Base-by-base conservation (phyloP, 2,113 vertebrate genomes). In the Sinocyclocheilus grahami region DNA sequence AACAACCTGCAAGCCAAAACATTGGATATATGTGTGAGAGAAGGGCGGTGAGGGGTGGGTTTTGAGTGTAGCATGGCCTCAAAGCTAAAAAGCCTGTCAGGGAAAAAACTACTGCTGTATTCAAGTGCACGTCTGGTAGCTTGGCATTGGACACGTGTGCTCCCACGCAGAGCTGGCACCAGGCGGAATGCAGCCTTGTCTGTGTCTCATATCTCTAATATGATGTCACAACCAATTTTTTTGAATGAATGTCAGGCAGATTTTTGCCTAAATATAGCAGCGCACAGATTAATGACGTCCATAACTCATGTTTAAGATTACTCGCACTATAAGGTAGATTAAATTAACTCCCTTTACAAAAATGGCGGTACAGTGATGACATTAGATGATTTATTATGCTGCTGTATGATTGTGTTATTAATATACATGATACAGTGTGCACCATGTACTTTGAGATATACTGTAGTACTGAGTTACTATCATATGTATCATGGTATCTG, bases 181-280 rank as follows among this genome's bases (percentile, higher is more conserved):
- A 71, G 42, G 24, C 63, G 3, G 24, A 69, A 51, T 33, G 18
- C 27, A 22, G 63, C n/a, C 81, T 82, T 67, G 81, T 71, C 65
- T 82, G n/a, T 67, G 12, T 67, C 81, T 82, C 27, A 82, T 82
- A 71, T 82, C 65, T 82, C 46, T 82, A 53, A 82, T 82, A 48
- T 82, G 39, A 82, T 82, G 63, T 71, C 81, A 53, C 46, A 82
- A 53, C 33, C 24, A 37, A 71, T 82, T 71, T 82, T 67, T 82
- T 46, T 82, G 62, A 82, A 82, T 82, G 81, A 82, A 71, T 30
- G 65, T 71, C 65, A 82, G 16, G 42, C 79, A 27, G 62, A 69
- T 53, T 71, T 82, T 69, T 14, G 27, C 39, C 63, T 82, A 82
- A 69, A 82, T 71, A 71, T 82, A 82, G 81, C 81, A 30, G 46